A percentile compares a stretch with the other conserved stretches of the same genome.
These are phyloP conservation scores for Propithecus perrieri DNA, from an alignment of 2,797 vertebrate species.

Conservation along the genomic window DNA sequence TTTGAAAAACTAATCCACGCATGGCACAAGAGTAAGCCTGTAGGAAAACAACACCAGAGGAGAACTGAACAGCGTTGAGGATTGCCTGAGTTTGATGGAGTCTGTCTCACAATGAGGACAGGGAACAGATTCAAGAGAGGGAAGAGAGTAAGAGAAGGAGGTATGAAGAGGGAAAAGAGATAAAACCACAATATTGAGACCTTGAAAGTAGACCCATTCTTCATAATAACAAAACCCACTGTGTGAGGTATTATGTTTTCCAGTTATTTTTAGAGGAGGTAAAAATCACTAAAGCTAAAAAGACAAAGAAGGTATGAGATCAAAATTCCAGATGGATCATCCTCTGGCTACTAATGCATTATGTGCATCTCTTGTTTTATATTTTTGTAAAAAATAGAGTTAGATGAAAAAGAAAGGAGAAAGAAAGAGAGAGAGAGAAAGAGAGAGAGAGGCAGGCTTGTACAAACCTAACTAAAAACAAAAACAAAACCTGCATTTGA, in stretches of 20 bases:
- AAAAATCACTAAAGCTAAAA: background rate
- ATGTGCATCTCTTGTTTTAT: background rate
- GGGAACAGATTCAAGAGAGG: background rate
- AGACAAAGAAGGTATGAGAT: background rate
- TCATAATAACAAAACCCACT: background rate
- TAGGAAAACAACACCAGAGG: background rate
- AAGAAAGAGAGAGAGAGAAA: background rate
- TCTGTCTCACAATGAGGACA: background rate
- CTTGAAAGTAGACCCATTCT: background rate
- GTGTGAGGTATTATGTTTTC: background rate
- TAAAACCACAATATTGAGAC: background rate
- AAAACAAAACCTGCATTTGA: background rate
- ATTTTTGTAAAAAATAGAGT: background rate
- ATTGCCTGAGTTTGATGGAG: background rate
- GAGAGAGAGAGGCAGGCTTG: background rate
- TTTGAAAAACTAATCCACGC: background rate
- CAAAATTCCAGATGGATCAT: background rate
- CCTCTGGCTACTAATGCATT: background rate
- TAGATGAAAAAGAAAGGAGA: background rate
- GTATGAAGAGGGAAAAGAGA: background rate
- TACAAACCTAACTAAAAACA: background rate
- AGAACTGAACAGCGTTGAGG: background rate
- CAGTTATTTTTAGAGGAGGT: background rate
- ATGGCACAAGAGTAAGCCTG: background rate
- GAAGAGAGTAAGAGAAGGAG: background rate